Base-by-base conservation (phyloP, 2,888 invertebrate species). In the Busseola fusca region DNA sequence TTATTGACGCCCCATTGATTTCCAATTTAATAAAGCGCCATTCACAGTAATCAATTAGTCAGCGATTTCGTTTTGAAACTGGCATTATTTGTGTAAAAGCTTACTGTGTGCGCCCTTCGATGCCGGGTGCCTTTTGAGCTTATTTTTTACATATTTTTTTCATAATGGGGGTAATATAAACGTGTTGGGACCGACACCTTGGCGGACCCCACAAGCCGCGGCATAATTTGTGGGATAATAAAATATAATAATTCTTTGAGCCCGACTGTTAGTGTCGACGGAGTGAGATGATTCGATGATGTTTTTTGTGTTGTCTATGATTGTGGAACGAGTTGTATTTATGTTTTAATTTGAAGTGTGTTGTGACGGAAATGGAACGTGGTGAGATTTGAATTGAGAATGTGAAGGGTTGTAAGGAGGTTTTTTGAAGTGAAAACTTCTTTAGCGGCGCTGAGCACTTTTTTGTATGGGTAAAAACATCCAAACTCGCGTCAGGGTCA, bases 131-230 rank as follows among this genome's bases (percentile, higher is more conserved):
- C 93, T 92, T 94, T 93, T 92, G 91, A 92, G 91, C 89, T 88
- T 88, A 88, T 89, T 88, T 88, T 87, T 86, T 84, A 77, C 60
- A 78, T 85, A 84, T 88, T 90, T 93, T 92, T 91, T 92, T 92
- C 89, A 91, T 93, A 92, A 93, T 93, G 89, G 91, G 90, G 94
- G 92, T 91, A 95, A 93, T 93, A 93, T 92, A 92, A 94, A 95
- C 92, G 94, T 92, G 95, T 92, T 89, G 92, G 90, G 89, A 84
- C 95, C 92, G 92, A 95, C 95, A 95, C 95, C 94, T 95, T 93
- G 89, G 89, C 87, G 89, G 95, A 95, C 94, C 95, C 92, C 95
- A 95, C 95, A 94, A 88, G 93, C 90, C 87, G 89, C 84, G 87
- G 84, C 86, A 90, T 92, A 91, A 94, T 94, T 95, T 94, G 94